A percentile compares a stretch with the other conserved stretches of the same genome.
These are phyloP conservation scores for Ptychoptera albimana DNA, from an alignment of 2,888 invertebrate genomes.

Conservation along the genomic window DNA sequence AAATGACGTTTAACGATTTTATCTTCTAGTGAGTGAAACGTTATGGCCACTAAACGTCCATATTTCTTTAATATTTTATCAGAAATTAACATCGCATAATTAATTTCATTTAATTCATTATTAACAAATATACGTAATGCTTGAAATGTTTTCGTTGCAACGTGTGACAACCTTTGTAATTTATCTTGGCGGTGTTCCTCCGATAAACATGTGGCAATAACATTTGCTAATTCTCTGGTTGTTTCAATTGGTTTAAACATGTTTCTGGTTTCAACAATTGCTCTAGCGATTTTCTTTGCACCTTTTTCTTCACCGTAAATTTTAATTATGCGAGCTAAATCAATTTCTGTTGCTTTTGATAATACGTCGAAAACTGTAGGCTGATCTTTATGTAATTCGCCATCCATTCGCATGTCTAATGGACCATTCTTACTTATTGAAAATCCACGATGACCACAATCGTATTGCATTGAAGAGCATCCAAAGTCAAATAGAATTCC, in stretches of 20 bases:
- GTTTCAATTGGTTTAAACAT: conserved; percentile 60
- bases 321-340: conserved; percentile 71
- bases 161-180: conserved; percentile 56
- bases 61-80: conserved; percentile 58
- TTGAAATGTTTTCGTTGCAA: conserved; percentile 84
- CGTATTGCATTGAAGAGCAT: conserved; percentile 91
- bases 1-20: conserved; percentile 84
- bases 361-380: conserved; percentile 81
- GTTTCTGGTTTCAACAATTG: conserved; percentile 69
- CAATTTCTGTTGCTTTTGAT: conserved; percentile 58
- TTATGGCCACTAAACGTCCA: conserved; percentile 65
- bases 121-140: conserved; percentile 91
- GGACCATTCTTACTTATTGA: conserved; percentile 71
- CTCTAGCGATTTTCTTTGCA: conserved; percentile 72
- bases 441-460: conserved; percentile 68
- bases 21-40: conserved; percentile 90
- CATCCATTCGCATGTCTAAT: conserved; percentile 94
- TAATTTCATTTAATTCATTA: conserved; percentile 88
- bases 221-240: conserved; percentile 65
- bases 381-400: conserved; percentile 45
- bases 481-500: conserved; percentile 87
- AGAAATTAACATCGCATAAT: conserved; percentile 70
- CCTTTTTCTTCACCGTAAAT: conserved; percentile 82
- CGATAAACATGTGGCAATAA: conserved; percentile 41
- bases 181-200: conserved; percentile 48